Base-by-base conservation (phyloP, 2,113 vertebrate species). In the Proterorhinus semilunaris region DNA sequence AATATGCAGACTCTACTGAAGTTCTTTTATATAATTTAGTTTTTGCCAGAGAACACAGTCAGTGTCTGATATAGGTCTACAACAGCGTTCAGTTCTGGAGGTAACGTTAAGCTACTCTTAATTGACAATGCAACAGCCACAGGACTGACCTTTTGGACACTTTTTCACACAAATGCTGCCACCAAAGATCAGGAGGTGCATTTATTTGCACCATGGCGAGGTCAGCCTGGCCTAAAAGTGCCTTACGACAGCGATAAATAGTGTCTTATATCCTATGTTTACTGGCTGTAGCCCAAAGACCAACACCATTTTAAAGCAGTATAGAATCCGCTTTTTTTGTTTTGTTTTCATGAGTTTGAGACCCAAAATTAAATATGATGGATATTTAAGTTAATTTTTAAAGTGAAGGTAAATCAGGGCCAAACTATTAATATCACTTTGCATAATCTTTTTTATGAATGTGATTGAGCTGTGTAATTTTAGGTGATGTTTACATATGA, bases 231-330 rank as follows among this genome's bases (percentile, higher is more conserved):
- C 68, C 54, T 17, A 15, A 8, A 21, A 13, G 58, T 77, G 76
- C 57, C 73, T 83, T 74, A 10, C 61, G 71, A 80, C 7, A 21
- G 69, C 66, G 53, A 63, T 58, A 44, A 72, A 59, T 21, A 65
- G 15, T 36, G 27, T 36, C 27, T 36, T 81, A 52, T n/a, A 45
- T 16, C 43, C 61, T 66, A 77, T 68, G 87, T 91, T 91, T 87
- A 87, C 78, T 77, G 8, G 77, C 73, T 77, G 13, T 68, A 79
- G 3, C 71, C 83, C 73, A 84, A 83, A 79, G 21, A 74, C 59
- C 59, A 8, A 13, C 46, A 46, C 50, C 12, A 5, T 71, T 76
- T 67, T 52, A 69, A 54, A 4, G 66, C 1, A 51, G 55, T 74
- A 55, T 15, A 59, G 52, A 36, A 49, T 44, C 52, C 53, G 7